Conservation (phyloP, 2,113 vertebrate genomes). For the Oreochromis aureus region DNA sequence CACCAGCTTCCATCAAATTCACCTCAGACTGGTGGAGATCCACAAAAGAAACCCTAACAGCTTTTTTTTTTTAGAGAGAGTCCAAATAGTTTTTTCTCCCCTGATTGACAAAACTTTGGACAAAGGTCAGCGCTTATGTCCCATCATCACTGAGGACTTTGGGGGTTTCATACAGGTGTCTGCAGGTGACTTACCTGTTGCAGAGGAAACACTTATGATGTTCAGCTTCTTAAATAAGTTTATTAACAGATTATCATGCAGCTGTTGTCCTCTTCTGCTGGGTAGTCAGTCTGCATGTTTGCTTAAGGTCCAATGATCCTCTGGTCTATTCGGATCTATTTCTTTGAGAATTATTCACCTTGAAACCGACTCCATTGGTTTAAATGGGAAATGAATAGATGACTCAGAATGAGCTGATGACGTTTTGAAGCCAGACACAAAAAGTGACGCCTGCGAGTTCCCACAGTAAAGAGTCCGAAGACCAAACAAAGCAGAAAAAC, state of each 20-base stretch:
- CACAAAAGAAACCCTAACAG: rapidly evolving
- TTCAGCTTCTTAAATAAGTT: not conserved
- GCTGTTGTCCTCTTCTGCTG: not conserved
- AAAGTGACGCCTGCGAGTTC: not conserved
- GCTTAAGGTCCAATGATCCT: not conserved
- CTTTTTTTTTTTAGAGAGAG: no score
- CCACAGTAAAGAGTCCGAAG: not conserved
- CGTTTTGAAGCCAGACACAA: not conserved
- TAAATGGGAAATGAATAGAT: not conserved
- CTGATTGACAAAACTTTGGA: not conserved
- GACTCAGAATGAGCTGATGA: not conserved
- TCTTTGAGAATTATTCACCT: not conserved
- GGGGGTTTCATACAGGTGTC: not conserved
- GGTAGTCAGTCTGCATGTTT: rapidly evolving
- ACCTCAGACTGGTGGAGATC: not conserved
- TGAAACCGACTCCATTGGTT: rapidly evolving
- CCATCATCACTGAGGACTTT: not conserved
- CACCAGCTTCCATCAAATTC: not conserved
- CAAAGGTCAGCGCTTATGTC: rapidly evolving
- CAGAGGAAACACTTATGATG: rapidly evolving
- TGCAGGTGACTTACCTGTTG: not conserved
- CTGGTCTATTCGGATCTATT: not conserved
- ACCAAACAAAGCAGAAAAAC: not conserved
- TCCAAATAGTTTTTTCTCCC: rapidly evolving
- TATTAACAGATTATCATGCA: not conserved